Evolutionary conservation across 2,797 vertebrate species (phyloP), one percentile per base, ranked within the genome.

Genomic region (Anisognathus igniventris): DNA sequence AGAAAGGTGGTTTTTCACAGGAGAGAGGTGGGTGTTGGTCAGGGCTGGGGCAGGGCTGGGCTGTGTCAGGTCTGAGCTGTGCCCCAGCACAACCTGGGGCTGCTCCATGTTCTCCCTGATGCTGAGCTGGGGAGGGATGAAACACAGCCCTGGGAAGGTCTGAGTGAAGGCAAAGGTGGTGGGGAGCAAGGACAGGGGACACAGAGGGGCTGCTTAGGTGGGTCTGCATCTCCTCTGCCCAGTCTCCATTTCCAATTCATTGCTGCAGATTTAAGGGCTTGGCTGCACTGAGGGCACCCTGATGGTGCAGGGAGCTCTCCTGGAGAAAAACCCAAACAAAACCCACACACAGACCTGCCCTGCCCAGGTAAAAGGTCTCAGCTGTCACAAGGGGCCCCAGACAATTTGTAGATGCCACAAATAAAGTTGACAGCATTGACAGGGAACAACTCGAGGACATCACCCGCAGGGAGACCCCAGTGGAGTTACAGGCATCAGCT

Each of bases 211-310:
- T 50, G 62, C 25, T 9, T 1, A 4, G n/a, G 33, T 31, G 57
- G 64, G 31, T 21, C 40, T 17, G 12, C 10, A 1, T 39, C 39
- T 44, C 56, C 33, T 12, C 27, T 1, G 10, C 68, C 28, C 50
- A 50, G 1, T 53, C 74, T 15, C 51, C 2, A 0, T 30, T 47
- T 4, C 47, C 76, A 40, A 37, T 56, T n/a, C 39, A 1, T 19
- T 13, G 22, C 19, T 0, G 0, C 12, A 25, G 61, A 3, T 45
- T 21, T 56, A 18, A 31, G 61, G 74, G 1, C 39, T 53, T 2
- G 2, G 74, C 60, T 65, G 60, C 3, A 2, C 67, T 4, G 64
- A 4, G 0, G 1, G 16, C 12, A 1, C 56, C 45, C 44, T 2
- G 0, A 6, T 1, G 31, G 40, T 3, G 9, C 48, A 30, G 12